Conservation (phyloP, 2,797 vertebrate species). For the Scarus forsteni region DNA sequence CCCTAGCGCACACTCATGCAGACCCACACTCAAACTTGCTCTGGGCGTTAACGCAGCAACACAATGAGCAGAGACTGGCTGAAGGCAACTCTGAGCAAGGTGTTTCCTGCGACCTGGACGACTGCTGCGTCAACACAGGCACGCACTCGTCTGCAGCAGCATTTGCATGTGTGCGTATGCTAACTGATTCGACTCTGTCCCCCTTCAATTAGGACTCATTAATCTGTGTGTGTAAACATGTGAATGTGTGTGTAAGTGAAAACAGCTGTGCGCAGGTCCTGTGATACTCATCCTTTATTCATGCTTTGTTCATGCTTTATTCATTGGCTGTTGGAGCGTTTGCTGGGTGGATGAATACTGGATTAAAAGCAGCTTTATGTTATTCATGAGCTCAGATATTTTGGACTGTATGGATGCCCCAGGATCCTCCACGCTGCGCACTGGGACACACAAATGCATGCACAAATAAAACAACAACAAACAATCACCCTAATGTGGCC, state of each 20-base stretch:
- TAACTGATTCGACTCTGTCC: conserved; percentile 33
- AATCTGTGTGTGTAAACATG: conserved; percentile 25
- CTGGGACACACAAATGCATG: not conserved
- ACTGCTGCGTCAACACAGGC: conserved; percentile 66
- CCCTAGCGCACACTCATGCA: conserved; percentile 5
- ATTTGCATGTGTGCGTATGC: conserved; percentile 7
- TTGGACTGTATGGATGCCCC: conserved; percentile 26
- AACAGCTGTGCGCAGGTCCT: conserved; percentile 46
- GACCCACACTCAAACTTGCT: conserved; percentile 4
- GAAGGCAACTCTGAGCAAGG: conserved; percentile 72
- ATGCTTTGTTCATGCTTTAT: conserved; percentile 64
- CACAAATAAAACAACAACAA: conserved; percentile 3
- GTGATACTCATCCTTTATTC: conserved; percentile 69
- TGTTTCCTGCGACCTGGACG: conserved; percentile 81
- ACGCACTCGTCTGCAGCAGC: conserved; percentile 32
- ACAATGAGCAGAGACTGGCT: conserved; percentile 69
- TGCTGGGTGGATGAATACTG: conserved; percentile 75
- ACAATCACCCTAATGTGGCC: conserved; percentile 7
- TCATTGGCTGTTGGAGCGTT: conserved; percentile 61
- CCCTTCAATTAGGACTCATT: conserved; percentile 41
- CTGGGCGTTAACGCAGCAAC: conserved; percentile 50
- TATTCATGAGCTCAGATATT: conserved; percentile 78
- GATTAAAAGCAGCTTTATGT: conserved; percentile 76
- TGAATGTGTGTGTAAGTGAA: conserved; percentile 40
- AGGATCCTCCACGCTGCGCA: conserved; percentile 11